These are phyloP conservation scores for Neopipo cinnamomea DNA, from an alignment of 2,113 vertebrate species.

Conservation along the genomic window DNA sequence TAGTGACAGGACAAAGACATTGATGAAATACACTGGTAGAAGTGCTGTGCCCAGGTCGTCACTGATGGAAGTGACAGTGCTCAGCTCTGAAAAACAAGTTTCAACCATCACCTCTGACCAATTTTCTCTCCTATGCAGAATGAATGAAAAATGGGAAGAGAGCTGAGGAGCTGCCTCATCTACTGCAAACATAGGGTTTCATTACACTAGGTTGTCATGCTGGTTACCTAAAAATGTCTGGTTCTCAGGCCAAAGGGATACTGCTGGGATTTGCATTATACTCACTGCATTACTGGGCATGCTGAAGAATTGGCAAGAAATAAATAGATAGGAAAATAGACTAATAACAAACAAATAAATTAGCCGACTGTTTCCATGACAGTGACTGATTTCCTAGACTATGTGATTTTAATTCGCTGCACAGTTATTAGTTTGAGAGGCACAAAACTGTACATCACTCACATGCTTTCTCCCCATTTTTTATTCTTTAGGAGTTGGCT, in stretches of 20 bases:
- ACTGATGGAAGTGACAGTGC: accelerated
- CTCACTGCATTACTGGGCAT: neutral
- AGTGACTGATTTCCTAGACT: neutral
- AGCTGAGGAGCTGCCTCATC: neutral
- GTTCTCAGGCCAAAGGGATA: neutral
- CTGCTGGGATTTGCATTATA: neutral
- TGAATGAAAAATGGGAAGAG: neutral
- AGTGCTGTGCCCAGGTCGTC: neutral
- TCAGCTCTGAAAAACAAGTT: neutral
- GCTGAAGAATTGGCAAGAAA: neutral
- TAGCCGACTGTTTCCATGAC: neutral
- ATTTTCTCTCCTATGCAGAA: neutral
- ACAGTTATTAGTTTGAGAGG: neutral
- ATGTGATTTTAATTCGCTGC: neutral
- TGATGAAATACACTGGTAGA: neutral
- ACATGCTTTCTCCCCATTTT: neutral
- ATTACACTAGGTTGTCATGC: neutral
- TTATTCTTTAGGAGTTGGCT: slow-evolving; percentile 1
- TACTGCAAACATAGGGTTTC: neutral
- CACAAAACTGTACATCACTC: neutral
- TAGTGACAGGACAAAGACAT: neutral
- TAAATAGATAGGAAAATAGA: neutral
- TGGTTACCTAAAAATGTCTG: neutral
- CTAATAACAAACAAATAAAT: slow-evolving; percentile 3
- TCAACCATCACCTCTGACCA: neutral